Evolutionary conservation across 2,888 invertebrate species (phyloP).

Genomic region (Leptinotarsa peninsularis): DNA sequence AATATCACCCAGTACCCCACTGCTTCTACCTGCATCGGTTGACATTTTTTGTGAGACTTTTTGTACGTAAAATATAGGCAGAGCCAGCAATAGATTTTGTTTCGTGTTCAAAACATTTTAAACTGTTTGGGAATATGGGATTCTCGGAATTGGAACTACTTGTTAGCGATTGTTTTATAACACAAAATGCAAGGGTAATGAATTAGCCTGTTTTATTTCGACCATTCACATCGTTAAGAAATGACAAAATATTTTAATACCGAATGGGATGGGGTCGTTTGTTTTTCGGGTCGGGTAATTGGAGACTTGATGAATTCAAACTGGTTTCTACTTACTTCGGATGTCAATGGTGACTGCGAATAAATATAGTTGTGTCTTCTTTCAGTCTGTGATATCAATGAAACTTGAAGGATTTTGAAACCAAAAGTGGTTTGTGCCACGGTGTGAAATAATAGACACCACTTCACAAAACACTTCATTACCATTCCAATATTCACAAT

Average conservation of each 20-base stretch:
- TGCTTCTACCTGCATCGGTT: conserved; percentile 54
- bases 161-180: conserved; percentile 65
- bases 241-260: conserved; percentile 35
- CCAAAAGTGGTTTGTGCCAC: too few species aligned
- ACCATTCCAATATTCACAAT: too few species aligned
- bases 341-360: background rate
- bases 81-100: conserved; percentile 65
- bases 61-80: conserved; percentile 60
- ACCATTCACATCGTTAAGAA: conserved; percentile 32
- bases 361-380: too few species aligned
- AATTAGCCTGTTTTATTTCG: conserved; percentile 46
- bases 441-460: too few species aligned
- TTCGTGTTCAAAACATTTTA: conserved; percentile 66
- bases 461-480: too few species aligned
- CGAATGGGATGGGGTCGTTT: background rate
- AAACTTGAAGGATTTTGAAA: too few species aligned
- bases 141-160: conserved; percentile 66
- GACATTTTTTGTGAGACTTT: conserved; percentile 62
- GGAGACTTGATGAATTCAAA: conserved; percentile 16
- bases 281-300: conserved; percentile 9
- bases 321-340: background rate
- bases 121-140: conserved; percentile 66
- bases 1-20: conserved; percentile 27
- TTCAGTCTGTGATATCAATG: too few species aligned
- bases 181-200: conserved; percentile 46